A percentile compares a stretch with the other conserved stretches of the same genome.
phyloP scores from a whole-genome alignment of 2,113 vertebrate species.

The Mus pahari region DNA sequence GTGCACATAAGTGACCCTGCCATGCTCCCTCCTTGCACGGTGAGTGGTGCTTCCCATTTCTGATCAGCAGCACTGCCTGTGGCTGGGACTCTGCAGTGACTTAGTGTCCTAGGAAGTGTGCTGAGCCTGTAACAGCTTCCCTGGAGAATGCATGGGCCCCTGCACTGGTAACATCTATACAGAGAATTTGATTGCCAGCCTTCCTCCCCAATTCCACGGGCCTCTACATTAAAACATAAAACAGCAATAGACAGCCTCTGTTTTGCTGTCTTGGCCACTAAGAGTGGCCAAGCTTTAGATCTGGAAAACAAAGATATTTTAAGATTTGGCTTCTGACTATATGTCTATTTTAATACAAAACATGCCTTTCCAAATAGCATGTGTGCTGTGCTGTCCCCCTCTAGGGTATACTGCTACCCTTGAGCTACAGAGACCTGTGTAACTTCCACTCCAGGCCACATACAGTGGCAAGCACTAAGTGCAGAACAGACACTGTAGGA shows the following conservation, averaged over 20 bases:
- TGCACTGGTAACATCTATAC: background rate
- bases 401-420: background rate
- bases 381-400: background rate
- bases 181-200: background rate
- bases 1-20: background rate
- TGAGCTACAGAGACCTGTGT: conserved; percentile 5
- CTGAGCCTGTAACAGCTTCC: background rate
- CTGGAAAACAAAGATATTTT: conserved; percentile 29
- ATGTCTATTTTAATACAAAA: conserved; percentile 17
- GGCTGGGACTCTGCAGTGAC: background rate
- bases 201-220: background rate
- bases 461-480: background rate
- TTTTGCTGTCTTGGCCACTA: conserved; percentile 48
- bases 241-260: background rate
- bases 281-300: conserved; percentile 55
- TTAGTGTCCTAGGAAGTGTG: background rate
- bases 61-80: conserved; percentile 13
- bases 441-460: background rate
- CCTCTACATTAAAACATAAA: background rate
- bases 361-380: conserved; percentile 31
- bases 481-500: background rate
- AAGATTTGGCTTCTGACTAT: conserved; percentile 56
- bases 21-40: background rate
- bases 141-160: background rate
- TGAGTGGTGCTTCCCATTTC: background rate